Percentiles rank a stretch among this genome's conserved stretches.
phyloP scores from a whole-genome alignment of 2,113 vertebrate genomes.

The Protobothrops flavoviridis region DNA sequence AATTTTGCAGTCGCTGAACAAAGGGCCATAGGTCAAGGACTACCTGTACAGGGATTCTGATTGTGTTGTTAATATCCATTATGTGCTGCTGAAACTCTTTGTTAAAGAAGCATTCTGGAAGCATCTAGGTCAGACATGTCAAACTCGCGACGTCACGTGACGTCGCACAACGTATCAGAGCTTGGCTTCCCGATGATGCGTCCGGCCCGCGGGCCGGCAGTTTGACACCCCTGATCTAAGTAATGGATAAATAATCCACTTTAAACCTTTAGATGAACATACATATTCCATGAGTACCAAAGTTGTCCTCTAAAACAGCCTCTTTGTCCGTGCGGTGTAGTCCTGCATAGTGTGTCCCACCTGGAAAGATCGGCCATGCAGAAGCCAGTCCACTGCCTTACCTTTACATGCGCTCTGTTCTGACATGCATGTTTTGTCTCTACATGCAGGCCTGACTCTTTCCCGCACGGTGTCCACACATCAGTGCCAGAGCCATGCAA shows the following conservation, averaged over 20 bases:
- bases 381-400: background rate
- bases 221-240: no score
- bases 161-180: no score
- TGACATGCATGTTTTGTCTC: conserved; percentile 58
- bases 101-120: background rate
- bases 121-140: no score
- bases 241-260: background rate
- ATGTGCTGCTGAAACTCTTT: background rate
- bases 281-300: background rate
- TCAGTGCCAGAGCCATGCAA: conserved; percentile 72
- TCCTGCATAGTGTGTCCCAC: no score
- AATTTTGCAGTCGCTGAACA: background rate
- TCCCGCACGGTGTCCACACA: conserved; percentile 72
- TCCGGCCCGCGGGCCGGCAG: no score
- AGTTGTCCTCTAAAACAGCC: conserved; percentile 1
- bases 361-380: background rate
- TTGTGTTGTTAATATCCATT: background rate
- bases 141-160: no score
- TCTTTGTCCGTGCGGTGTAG: background rate
- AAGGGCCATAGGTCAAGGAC: background rate
- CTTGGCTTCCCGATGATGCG: no score
- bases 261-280: background rate
- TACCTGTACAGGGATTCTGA: background rate
- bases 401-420: conserved; percentile 39
- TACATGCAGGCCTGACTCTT: conserved; percentile 77